phyloP scores from a whole-genome alignment of 1,140 invertebrate species.

The Drosophila bifasciata region DNA sequence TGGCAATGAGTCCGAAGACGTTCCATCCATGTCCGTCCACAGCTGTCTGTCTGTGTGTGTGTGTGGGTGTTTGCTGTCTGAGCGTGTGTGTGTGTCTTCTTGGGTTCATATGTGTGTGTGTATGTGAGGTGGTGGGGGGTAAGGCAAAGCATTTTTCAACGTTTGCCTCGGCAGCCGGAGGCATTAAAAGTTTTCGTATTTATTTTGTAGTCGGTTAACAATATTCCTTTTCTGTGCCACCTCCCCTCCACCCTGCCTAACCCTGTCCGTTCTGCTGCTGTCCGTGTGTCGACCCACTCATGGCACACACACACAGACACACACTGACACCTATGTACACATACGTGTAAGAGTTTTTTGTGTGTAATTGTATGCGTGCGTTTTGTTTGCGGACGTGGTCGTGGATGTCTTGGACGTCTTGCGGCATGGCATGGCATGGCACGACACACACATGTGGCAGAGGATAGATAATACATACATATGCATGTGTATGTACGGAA shows the following conservation, averaged over 20 bases:
- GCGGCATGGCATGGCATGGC: slow-evolving; percentile 17
- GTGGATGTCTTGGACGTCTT: slow-evolving; percentile 73
- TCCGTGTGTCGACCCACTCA: slow-evolving; percentile 32
- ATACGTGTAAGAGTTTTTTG: slow-evolving; percentile 71
- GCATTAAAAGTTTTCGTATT: slow-evolving; percentile 83
- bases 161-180: slow-evolving; percentile 67
- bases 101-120: slow-evolving; percentile 1
- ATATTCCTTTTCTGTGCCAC: slow-evolving; percentile 62
- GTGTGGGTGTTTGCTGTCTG: slow-evolving; percentile 7
- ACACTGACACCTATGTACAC: slow-evolving; percentile 28
- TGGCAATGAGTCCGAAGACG: slow-evolving; percentile 82
- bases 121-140: slow-evolving; percentile 24
- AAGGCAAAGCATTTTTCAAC: slow-evolving; percentile 75
- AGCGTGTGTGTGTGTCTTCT: slow-evolving; percentile 8
- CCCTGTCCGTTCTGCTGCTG: slow-evolving; percentile 24
- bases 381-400: slow-evolving; percentile 79
- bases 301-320: slow-evolving; percentile 9
- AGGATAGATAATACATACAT: slow-evolving; percentile 25
- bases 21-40: slow-evolving; percentile 59
- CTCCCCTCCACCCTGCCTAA: slow-evolving; percentile 1
- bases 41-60: slow-evolving; percentile 27
- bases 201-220: slow-evolving; percentile 83
- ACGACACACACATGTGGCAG: slow-evolving; percentile 20
- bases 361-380: slow-evolving; percentile 78
- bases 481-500: slow-evolving; percentile 12